Conservation (phyloP, 2,797 vertebrate genomes). For the Melanogrammus aeglefinus region DNA sequence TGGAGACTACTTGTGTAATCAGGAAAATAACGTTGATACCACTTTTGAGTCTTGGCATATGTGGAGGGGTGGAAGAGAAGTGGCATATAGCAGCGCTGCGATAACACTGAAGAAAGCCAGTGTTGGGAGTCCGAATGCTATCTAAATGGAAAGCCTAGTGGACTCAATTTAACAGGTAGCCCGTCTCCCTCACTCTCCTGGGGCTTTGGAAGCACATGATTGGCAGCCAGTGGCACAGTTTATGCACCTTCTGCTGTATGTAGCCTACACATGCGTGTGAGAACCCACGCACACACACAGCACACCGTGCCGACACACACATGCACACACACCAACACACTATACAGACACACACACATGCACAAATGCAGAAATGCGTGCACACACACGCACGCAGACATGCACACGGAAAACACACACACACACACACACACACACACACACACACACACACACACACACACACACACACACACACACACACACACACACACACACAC, state of each 20-base stretch:
- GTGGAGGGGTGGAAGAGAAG: neutral
- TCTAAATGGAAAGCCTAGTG: slow-evolving; percentile 52
- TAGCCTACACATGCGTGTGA: slow-evolving; percentile 17
- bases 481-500: slow-evolving; percentile 12
- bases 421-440: slow-evolving; percentile 10
- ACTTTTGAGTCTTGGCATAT: slow-evolving; percentile 5
- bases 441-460: slow-evolving; percentile 10
- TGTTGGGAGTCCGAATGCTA: slow-evolving; percentile 35
- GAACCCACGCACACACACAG: slow-evolving; percentile 6
- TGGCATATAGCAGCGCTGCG: slow-evolving; percentile 15
- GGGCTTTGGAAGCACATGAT: slow-evolving; percentile 46
- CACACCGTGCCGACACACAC: slow-evolving; percentile 11
- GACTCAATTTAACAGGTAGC: slow-evolving; percentile 65
- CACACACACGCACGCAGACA: slow-evolving; percentile 10
- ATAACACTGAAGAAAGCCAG: slow-evolving; percentile 24
- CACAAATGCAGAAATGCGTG: neutral
- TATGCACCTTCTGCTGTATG: slow-evolving; percentile 17
- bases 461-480: too few species aligned
- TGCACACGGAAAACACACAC: slow-evolving; percentile 17
- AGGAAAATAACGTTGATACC: neutral
- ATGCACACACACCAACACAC: neutral
- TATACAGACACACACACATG: slow-evolving; percentile 11
- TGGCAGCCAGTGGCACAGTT: slow-evolving; percentile 48
- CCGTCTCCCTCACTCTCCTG: slow-evolving; percentile 33
- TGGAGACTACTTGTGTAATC: slow-evolving; percentile 6